Evolutionary conservation across 1,140 invertebrate species (phyloP), one percentile per base, ranked within the genome.

Genomic region (Drosophila busckii): DNA sequence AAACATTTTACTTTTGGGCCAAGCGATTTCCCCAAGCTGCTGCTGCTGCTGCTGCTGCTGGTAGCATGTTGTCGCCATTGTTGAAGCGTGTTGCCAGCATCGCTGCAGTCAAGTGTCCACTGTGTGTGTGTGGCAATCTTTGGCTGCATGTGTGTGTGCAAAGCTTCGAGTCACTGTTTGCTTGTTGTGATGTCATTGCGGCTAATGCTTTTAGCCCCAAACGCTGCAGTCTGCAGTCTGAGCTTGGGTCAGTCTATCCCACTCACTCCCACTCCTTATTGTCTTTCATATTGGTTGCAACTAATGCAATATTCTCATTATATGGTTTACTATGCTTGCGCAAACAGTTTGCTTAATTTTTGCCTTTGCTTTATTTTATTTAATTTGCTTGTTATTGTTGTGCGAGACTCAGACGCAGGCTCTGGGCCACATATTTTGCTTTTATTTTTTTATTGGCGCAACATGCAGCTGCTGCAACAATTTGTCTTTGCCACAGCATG

Each of bases 271-370:
- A n/a, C n/a, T n/a, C n/a, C n/a, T n/a, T 32, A 17, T 19, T 32
- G 46, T 7, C 13, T 17, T 23, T 10, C 16, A n/a, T n/a, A 28
- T 61, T 56, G 54, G 42, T 32, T 40, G 32, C 35, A 80, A 65
- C 75, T 78, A 78, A 78, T 78, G 75, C 73, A 73, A 78, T 78
- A 78, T 82, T 78, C 75, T 69, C 78, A 80, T 82, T 78, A 78
- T 80, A 80, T 71, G 68, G 58, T 45, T 70, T 59, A 54, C 66
- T 46, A 67, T 67, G 69, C 64, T 64, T 68, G 34, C 52, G 25
- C 42, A 55, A 55, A 48, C 29, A 29, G 52, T 71, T 34, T 49
- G 38, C 60, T 50, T 78, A 67, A 49, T 64, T 59, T n/a, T n/a
- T n/a, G n/a, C n/a, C n/a, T n/a, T 59, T 63, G 22, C 28, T 45